A percentile compares a stretch with the other conserved stretches of the same genome.
These are phyloP conservation scores for Monopterus albus DNA, from an alignment of 2,113 vertebrate genomes.

Conservation along the genomic window DNA sequence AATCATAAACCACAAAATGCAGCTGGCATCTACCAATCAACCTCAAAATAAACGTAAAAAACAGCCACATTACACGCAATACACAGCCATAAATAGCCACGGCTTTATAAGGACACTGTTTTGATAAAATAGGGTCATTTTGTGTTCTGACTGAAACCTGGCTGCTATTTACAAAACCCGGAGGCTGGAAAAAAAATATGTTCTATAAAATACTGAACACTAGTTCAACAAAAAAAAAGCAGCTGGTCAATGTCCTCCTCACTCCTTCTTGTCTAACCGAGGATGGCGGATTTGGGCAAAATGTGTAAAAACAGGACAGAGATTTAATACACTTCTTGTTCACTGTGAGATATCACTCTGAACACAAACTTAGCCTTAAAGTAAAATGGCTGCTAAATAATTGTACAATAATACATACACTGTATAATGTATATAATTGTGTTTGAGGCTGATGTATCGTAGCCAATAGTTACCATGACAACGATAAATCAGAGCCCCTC, in stretches of 20 bases:
- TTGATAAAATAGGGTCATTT: slow-evolving; percentile 11
- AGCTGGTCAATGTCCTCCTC: not conserved
- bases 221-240: not conserved
- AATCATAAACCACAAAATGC: not conserved
- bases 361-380: slow-evolving; percentile 20
- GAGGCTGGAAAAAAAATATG: not conserved
- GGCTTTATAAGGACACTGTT: not conserved
- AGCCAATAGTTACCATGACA: slow-evolving; percentile 26
- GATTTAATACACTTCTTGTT: not conserved
- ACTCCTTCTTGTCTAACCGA: not conserved
- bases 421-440: too few relatives aligned
- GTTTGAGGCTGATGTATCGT: not conserved
- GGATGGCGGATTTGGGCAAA: not conserved
- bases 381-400: too few relatives aligned
- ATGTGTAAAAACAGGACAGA: not conserved
- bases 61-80: not conserved
- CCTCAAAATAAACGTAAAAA: slow-evolving; percentile 3
- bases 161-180: not conserved
- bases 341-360: not conserved
- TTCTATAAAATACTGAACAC: not conserved
- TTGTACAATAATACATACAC: too few relatives aligned
- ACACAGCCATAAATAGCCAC: not conserved
- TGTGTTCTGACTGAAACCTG: not conserved
- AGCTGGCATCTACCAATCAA: not conserved
- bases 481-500: not conserved